These are phyloP conservation scores for Drosophila picticornis DNA, from an alignment of 2,888 invertebrate species.

Conservation along the genomic window DNA sequence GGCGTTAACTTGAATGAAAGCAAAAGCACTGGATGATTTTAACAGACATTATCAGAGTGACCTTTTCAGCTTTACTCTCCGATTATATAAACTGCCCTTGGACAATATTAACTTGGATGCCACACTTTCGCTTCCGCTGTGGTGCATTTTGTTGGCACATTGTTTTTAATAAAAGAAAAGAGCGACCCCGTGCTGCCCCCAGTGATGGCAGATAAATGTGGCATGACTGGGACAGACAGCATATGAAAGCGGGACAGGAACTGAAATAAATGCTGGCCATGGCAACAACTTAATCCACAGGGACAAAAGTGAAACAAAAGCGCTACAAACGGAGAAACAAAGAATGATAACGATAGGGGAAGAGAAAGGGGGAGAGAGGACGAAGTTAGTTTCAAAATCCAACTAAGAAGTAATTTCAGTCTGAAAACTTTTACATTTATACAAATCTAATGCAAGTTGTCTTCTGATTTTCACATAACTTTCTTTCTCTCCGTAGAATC, in stretches of 20 bases:
- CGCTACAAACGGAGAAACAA: not conserved
- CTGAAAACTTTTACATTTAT: constrained; percentile 60
- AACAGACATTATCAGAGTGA: constrained; percentile 12
- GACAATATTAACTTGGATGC: constrained; percentile 42
- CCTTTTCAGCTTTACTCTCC: constrained; percentile 16
- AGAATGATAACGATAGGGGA: not conserved
- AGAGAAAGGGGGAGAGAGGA: not conserved
- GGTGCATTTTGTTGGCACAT: constrained; percentile 59
- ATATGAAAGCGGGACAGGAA: constrained; percentile 31
- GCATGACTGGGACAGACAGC: not conserved
- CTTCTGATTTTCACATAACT: constrained; percentile 28
- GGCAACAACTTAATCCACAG: constrained; percentile 68
- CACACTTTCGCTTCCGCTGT: constrained; percentile 55
- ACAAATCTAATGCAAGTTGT: constrained; percentile 51
- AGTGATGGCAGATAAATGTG: constrained; percentile 15
- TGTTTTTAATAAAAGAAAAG: constrained; percentile 62
- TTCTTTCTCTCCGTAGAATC: constrained; percentile 29
- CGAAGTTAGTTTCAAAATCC: constrained; percentile 68
- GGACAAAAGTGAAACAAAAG: constrained; percentile 53
- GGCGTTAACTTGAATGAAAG: not conserved
- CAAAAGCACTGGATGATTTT: constrained; percentile 13
- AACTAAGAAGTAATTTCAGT: constrained; percentile 65
- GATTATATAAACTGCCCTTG: constrained; percentile 8
- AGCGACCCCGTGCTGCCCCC: constrained; percentile 4
- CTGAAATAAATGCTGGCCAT: constrained; percentile 58